A percentile compares a stretch with the other conserved stretches of the same genome.
These are phyloP conservation scores for Chesias legatella DNA, from an alignment of 2,888 invertebrate genomes.

Conservation along the genomic window DNA sequence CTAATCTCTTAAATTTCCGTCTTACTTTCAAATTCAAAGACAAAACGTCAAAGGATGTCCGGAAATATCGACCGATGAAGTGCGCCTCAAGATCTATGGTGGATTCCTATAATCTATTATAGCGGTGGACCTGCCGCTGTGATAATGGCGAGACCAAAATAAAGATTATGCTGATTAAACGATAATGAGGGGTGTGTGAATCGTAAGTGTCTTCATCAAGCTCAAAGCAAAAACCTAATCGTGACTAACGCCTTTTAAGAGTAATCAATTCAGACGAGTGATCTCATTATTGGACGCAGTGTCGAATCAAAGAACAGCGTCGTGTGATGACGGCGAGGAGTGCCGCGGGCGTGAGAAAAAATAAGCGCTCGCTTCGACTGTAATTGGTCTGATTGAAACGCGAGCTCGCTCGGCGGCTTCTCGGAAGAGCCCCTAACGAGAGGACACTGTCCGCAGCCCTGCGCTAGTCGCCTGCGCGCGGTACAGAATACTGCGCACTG, in stretches of 20 bases:
- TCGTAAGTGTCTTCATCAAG: no score
- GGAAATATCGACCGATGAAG: no score
- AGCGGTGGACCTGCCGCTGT: no score
- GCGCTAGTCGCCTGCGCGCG: slow-evolving; percentile 21
- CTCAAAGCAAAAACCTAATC: slow-evolving; percentile 1
- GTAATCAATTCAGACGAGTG: slow-evolving; percentile 23
- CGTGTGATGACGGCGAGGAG: slow-evolving; percentile 15
- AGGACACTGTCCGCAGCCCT: slow-evolving; percentile 58
- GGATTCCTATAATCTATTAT: no score
- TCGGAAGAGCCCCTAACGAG: slow-evolving; percentile 67
- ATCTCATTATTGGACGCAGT: slow-evolving; percentile 38
- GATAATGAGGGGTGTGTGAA: no score
- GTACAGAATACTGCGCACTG: no score
- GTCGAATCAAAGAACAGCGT: slow-evolving; percentile 9
- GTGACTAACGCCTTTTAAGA: slow-evolving; percentile 6
- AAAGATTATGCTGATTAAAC: no score
- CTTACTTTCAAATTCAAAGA: no score
- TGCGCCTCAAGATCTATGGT: no score
- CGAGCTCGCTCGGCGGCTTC: slow-evolving; percentile 59
- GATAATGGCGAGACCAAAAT: no score
- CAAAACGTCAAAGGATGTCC: no score
- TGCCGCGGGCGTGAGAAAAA: slow-evolving; percentile 30
- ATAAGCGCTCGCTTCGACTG: slow-evolving; percentile 54
- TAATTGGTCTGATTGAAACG: slow-evolving; percentile 79
- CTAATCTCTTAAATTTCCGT: no score